phyloP scores from a whole-genome alignment of 2,113 vertebrate species.

The Parus major region DNA sequence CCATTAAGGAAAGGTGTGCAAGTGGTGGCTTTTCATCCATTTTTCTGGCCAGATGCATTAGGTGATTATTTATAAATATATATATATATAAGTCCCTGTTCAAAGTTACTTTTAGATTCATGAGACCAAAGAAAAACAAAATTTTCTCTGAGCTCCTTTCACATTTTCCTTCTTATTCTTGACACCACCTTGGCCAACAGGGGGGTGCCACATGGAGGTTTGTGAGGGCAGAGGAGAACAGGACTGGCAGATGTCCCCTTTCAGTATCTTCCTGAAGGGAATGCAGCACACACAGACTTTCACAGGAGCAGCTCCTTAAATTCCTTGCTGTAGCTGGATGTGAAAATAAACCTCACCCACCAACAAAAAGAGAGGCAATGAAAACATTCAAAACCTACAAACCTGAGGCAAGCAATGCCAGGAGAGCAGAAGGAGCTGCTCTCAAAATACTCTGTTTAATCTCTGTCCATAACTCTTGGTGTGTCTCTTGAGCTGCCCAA shows the following conservation, averaged over 20 bases:
- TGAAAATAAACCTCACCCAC: background rate
- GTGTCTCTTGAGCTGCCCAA: background rate
- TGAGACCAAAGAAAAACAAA: background rate
- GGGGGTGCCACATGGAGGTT: background rate
- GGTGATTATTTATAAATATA: background rate
- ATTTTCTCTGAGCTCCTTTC: background rate
- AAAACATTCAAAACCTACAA: background rate
- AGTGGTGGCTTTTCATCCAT: background rate
- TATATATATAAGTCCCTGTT: background rate
- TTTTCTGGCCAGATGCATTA: background rate
- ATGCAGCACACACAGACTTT: background rate
- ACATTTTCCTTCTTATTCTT: background rate
- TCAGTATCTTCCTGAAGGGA: background rate
- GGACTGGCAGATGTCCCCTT: background rate
- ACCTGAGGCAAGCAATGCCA: background rate
- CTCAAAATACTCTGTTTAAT: fast-evolving
- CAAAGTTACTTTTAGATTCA: background rate
- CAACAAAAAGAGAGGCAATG: background rate
- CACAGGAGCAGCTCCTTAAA: background rate
- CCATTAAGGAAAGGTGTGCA: background rate
- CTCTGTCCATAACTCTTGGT: fast-evolving
- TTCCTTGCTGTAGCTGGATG: background rate
- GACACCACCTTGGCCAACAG: fast-evolving
- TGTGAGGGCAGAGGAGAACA: background rate
- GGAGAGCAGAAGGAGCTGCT: fast-evolving